Evolutionary conservation across 2,113 vertebrate genomes (phyloP), one percentile per base, ranked within the genome.

Genomic region (Podarcis muralis): DNA sequence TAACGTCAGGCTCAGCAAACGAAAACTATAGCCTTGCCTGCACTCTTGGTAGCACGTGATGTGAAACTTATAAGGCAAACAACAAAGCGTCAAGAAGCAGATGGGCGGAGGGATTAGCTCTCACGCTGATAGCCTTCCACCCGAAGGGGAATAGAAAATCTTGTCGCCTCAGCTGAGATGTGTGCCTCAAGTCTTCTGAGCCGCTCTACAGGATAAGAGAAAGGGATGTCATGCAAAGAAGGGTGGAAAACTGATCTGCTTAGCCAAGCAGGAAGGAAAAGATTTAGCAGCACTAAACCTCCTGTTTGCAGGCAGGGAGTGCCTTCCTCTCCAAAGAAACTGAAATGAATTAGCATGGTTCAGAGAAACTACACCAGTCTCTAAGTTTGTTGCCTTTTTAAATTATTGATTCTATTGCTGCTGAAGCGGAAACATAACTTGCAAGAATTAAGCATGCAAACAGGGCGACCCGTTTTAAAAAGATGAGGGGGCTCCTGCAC

Each of bases 241-340:
- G 2, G 69, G 85, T 62, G 1, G 80, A 27, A 48, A 0, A 3
- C 82, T 76, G 82, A 48, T 74, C 22, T 13, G 43, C 86, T 88
- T 13, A 23, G 68, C 68, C 83, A 85, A 66, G 82, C 88, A 81
- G 91, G 88, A 91, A 91, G 88, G 81, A 93, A 88, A 35, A 69
- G 53, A 78, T 75, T 91, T 82, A 81, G 30, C 83, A 25, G 68
- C 59, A 85, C n/a, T 71, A 87, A 90, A 89, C 80, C 81, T 72
- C 62, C 83, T 82, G 90, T 82, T 83, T 1, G 2, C 75, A 53
- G 6, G 23, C 88, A 40, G 69, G 76, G 87, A 81, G 62, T 77
- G 32, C 22, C 59, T 3, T 22, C 66, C 59, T 81, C 37, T 87
- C 87, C 85, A 87, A 78, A 72, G 84, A 81, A 75, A 83, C 66